phyloP scores from a whole-genome alignment of 1,140 invertebrate genomes.

The Chironomus tepperi region DNA sequence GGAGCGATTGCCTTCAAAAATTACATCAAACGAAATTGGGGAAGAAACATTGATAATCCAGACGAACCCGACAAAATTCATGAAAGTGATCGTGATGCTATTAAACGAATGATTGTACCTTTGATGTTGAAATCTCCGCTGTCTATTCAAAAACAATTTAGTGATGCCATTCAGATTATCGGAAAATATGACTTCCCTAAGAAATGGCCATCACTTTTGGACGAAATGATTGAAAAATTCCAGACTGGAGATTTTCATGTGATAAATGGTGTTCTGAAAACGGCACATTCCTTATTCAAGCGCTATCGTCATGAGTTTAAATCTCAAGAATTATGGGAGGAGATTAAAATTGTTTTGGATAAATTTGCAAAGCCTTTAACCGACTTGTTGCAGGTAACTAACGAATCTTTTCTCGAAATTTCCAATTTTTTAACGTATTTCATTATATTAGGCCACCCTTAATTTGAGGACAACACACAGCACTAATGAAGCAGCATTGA shows the following conservation, averaged over 20 bases:
- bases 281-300: constrained; percentile 93
- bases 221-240: constrained; percentile 89
- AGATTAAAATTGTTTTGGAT: constrained; percentile 94
- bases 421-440: not conserved
- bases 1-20: constrained; percentile 95
- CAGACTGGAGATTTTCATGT: constrained; percentile 84
- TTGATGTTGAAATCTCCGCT: constrained; percentile 88
- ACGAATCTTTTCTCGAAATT: constrained; percentile 29
- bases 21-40: constrained; percentile 92
- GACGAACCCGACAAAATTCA: constrained; percentile 75
- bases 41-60: constrained; percentile 53
- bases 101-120: constrained; percentile 82
- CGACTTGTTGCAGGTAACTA: constrained; percentile 73
- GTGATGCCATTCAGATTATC: constrained; percentile 92
- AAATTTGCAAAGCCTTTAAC: constrained; percentile 90
- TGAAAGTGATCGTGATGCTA: constrained; percentile 60
- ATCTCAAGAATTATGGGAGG: constrained; percentile 86
- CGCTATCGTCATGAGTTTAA: constrained; percentile 94
- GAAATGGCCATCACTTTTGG: constrained; percentile 85
- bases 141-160: constrained; percentile 86
- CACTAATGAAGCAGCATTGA: constrained; percentile 69
- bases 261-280: constrained; percentile 90
- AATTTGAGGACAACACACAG: constrained; percentile 68
- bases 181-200: constrained; percentile 89
- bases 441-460: constrained; percentile 62